These are phyloP conservation scores for Sinocyclocheilus anshuiensis DNA, from an alignment of 2,113 vertebrate species.

Conservation along the genomic window DNA sequence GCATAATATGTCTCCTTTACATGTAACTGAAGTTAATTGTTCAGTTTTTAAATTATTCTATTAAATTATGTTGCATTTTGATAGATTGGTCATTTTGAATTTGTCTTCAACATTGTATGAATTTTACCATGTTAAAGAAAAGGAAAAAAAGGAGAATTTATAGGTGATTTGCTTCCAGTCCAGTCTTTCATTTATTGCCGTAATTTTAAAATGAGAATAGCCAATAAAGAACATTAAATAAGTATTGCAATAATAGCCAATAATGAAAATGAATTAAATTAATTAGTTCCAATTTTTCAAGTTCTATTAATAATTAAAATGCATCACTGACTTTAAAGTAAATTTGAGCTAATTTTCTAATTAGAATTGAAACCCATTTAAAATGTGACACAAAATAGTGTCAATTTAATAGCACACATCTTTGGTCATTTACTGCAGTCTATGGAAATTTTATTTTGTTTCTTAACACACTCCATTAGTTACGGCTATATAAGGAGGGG, in stretches of 20 bases:
- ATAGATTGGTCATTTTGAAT: neutral
- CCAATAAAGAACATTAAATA: neutral
- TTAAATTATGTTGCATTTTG: neutral
- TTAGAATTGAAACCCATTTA: neutral
- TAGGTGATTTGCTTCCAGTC: neutral
- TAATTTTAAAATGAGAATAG: no score
- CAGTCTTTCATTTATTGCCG: neutral
- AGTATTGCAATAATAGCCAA: neutral
- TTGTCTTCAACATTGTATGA: neutral
- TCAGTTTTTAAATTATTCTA: neutral
- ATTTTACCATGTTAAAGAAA: no score
- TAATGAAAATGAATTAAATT: neutral
- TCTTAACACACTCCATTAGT: constrained; percentile 66
- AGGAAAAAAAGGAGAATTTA: neutral
- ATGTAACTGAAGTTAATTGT: neutral
- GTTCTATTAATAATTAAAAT: neutral
- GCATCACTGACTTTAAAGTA: neutral
- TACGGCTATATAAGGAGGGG: constrained; percentile 79
- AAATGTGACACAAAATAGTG: no score
- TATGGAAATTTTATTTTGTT: constrained; percentile 3
- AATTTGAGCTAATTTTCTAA: neutral
- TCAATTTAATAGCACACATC: neutral
- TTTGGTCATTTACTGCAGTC: neutral
- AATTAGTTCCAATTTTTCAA: neutral
- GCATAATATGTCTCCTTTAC: no score